These are phyloP conservation scores for Antennarius striatus DNA, from an alignment of 2,113 vertebrate species.

Conservation along the genomic window DNA sequence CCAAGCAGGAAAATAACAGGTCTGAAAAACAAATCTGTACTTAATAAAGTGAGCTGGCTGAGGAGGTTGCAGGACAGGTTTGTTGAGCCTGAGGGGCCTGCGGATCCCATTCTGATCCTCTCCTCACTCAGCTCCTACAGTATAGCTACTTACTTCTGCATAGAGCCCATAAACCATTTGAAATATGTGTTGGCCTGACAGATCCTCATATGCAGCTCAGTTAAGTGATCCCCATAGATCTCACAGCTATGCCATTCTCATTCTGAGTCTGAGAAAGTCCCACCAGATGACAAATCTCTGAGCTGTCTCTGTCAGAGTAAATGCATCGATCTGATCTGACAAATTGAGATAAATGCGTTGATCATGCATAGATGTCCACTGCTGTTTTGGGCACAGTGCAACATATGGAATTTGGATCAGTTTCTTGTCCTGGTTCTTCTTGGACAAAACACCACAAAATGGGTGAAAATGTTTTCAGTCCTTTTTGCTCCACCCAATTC, in stretches of 20 bases:
- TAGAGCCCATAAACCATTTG: slow-evolving; percentile 24
- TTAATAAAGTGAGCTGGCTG: slow-evolving; percentile 27
- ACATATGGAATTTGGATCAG: slow-evolving; percentile 10
- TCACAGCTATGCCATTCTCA: neutral
- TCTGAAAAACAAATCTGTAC: slow-evolving; percentile 67
- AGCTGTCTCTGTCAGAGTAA: slow-evolving; percentile 51
- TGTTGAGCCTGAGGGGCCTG: slow-evolving; percentile 55
- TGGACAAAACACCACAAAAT: slow-evolving; percentile 57
- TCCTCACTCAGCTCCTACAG: slow-evolving; percentile 31
- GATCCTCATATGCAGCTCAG: slow-evolving; percentile 15
- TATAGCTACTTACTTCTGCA: slow-evolving; percentile 12
- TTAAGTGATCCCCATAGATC: slow-evolving; percentile 38
- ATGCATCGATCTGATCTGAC: neutral
- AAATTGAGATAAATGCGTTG: slow-evolving; percentile 10
- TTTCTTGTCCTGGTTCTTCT: slow-evolving; percentile 4
- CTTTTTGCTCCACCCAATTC: slow-evolving; percentile 45
- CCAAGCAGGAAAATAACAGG: slow-evolving; percentile 62
- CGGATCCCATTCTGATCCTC: slow-evolving; percentile 39
- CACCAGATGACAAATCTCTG: slow-evolving; percentile 49
- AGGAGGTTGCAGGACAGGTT: slow-evolving; percentile 68
- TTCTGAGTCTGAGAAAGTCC: slow-evolving; percentile 6
- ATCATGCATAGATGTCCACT: neutral
- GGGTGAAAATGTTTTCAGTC: slow-evolving; percentile 57
- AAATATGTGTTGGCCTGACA: slow-evolving; percentile 47
- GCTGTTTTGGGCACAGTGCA: neutral